These are phyloP conservation scores for Melanotaenia nigrans DNA, from an alignment of 2,797 vertebrate species.

Conservation along the genomic window DNA sequence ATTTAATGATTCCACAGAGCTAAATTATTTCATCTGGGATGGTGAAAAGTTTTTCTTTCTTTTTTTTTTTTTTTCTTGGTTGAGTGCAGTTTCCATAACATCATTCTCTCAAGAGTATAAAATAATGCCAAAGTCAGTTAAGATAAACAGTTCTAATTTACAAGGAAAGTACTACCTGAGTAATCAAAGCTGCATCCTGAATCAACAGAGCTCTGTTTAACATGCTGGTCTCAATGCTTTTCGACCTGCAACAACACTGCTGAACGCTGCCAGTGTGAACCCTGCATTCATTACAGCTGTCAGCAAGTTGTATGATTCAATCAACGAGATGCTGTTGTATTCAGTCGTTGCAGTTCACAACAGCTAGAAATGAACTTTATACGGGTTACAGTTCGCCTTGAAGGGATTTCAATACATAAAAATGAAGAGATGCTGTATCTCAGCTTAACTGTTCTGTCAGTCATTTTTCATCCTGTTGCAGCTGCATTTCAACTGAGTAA, in stretches of 20 bases:
- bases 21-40: constrained; percentile 35
- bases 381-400: neutral
- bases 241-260: neutral
- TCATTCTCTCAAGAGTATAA: constrained; percentile 9
- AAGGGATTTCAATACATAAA: constrained; percentile 17
- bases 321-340: constrained; percentile 22
- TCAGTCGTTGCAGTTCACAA: constrained; percentile 36
- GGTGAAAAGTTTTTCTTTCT: constrained; percentile 7
- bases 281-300: constrained; percentile 45
- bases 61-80: constrained; percentile 9
- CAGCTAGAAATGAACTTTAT: constrained; percentile 43
- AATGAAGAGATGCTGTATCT: neutral
- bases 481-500: constrained; percentile 1
- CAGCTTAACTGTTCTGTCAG: neutral
- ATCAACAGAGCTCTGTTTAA: constrained; percentile 17
- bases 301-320: constrained; percentile 46
- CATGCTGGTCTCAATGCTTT: neutral
- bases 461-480: constrained; percentile 3
- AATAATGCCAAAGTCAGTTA: constrained; percentile 28
- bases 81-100: constrained; percentile 16
- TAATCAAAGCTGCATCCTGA: constrained; percentile 5
- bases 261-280: constrained; percentile 10
- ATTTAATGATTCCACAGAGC: constrained; percentile 59
- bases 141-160: constrained; percentile 27
- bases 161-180: neutral